A percentile compares a stretch with the other conserved stretches of the same genome.
These are phyloP conservation scores for Nothura maculosa DNA, from an alignment of 2,797 vertebrate species.

Conservation along the genomic window DNA sequence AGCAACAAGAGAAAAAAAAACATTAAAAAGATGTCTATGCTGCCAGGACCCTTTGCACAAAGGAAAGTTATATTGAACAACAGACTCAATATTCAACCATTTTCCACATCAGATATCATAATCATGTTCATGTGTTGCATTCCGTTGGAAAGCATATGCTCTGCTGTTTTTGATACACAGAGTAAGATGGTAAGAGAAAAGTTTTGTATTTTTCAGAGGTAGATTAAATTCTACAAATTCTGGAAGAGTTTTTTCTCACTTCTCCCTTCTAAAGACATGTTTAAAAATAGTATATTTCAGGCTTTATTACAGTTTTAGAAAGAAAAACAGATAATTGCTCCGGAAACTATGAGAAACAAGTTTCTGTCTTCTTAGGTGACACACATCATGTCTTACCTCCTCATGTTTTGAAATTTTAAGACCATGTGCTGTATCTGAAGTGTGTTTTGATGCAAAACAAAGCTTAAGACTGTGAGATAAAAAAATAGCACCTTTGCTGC, in stretches of 20 bases:
- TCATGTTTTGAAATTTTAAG: not conserved
- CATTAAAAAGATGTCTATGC: not conserved
- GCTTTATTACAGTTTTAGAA: too few relatives aligned
- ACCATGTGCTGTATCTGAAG: not conserved
- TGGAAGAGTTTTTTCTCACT: not conserved
- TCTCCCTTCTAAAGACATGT: too few relatives aligned
- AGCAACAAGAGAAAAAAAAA: not conserved
- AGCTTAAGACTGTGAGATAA: not conserved
- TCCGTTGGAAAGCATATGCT: not conserved
- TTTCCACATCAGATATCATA: not conserved
- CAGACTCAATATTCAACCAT: not conserved
- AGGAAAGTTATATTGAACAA: not conserved
- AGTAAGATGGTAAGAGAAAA: rapidly evolving
- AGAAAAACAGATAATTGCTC: too few relatives aligned
- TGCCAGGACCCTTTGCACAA: not conserved
- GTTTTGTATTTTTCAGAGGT: not conserved
- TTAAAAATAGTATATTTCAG: not conserved
- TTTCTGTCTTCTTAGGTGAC: not conserved
- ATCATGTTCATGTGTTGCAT: not conserved
- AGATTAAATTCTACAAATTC: not conserved
- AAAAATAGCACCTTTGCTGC: not conserved
- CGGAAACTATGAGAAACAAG: not conserved
- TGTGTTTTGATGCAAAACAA: conserved; percentile 2
- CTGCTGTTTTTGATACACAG: not conserved
- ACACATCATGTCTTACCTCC: not conserved